A percentile compares a stretch with the other conserved stretches of the same genome.
These are phyloP conservation scores for Cebus imitator DNA, from an alignment of 2,113 vertebrate genomes.

Conservation along the genomic window DNA sequence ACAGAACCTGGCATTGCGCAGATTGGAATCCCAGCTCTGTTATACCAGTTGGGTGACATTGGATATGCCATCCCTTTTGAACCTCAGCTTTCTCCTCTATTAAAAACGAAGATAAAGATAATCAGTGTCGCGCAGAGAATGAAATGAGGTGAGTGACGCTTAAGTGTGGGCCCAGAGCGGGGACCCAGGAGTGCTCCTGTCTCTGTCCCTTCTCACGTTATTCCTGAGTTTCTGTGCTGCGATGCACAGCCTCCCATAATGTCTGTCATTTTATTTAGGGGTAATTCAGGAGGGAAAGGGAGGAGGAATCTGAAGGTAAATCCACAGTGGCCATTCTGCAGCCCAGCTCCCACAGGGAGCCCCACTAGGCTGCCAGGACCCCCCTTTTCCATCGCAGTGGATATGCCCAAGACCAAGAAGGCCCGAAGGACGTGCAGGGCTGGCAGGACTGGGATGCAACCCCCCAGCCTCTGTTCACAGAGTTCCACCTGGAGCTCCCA, in stretches of 20 bases:
- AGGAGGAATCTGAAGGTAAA: not conserved
- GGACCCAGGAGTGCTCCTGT: rapidly evolving
- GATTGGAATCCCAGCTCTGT: not conserved
- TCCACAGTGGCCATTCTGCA: not conserved
- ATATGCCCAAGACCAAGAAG: not conserved
- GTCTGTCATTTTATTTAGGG: not conserved
- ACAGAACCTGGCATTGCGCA: not conserved
- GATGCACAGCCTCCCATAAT: not conserved
- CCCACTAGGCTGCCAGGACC: not conserved
- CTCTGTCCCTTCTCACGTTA: not conserved
- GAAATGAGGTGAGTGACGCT: not conserved
- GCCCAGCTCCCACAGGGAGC: not conserved
- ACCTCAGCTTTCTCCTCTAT: not conserved
- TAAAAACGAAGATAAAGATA: not conserved
- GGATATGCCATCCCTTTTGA: not conserved
- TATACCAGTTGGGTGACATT: not conserved
- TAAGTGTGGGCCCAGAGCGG: not conserved
- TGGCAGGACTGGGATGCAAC: not conserved
- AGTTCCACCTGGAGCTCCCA: not conserved
- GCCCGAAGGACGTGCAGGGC: not conserved
- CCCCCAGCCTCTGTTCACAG: not conserved
- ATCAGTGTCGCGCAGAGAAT: not conserved
- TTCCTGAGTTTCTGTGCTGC: not conserved
- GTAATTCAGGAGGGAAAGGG: not conserved
- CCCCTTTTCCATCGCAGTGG: not conserved